Conservation (phyloP, 2,113 vertebrate genomes). For the Corythornis vintsioides region DNA sequence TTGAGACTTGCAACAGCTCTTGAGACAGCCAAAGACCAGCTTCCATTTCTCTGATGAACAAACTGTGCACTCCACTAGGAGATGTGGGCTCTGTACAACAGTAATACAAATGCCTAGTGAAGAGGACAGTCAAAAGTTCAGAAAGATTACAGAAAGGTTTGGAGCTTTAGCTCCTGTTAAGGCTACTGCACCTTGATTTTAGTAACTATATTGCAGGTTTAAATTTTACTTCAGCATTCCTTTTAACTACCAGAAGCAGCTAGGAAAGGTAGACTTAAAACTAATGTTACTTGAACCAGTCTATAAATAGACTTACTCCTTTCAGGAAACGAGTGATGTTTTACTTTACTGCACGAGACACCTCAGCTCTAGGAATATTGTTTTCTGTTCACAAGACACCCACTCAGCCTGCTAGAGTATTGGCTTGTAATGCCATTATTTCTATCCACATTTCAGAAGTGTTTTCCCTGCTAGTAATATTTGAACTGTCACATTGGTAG, state of each 20-base stretch:
- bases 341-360: background rate
- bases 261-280: background rate
- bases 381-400: slow-evolving; percentile 38
- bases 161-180: background rate
- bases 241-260: background rate
- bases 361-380: background rate
- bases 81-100: background rate
- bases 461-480: slow-evolving; percentile 24
- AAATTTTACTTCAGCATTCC: background rate
- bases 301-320: background rate
- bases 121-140: background rate
- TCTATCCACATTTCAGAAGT: background rate
- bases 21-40: background rate
- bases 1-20: background rate
- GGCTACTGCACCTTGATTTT: background rate
- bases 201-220: background rate
- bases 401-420: slow-evolving; percentile 23
- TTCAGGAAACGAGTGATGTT: background rate
- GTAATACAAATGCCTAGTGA: background rate
- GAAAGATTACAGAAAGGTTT: background rate
- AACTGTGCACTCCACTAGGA: background rate
- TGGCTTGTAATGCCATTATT: slow-evolving; percentile 37
- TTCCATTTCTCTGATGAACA: background rate
- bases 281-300: background rate
- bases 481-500: background rate